Conservation (phyloP, 2,888 invertebrate species). For the Lacanobia wlatinum region DNA sequence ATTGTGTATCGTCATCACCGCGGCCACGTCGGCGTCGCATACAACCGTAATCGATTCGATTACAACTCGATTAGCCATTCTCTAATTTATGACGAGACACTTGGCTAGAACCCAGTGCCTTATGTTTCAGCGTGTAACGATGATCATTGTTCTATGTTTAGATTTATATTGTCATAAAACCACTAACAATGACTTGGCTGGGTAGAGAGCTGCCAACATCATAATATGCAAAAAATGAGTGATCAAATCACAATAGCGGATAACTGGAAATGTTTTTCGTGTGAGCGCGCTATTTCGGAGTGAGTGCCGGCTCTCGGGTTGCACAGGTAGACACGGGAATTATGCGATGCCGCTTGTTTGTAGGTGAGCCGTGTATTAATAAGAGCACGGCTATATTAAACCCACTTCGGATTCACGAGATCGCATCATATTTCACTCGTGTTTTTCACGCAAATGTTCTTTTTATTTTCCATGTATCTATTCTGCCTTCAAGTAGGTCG, state of each 20-base stretch:
- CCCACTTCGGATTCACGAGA: slow-evolving; percentile 74
- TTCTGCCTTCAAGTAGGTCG: not conserved
- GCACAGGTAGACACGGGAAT: slow-evolving; percentile 80
- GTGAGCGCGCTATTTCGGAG: slow-evolving; percentile 79
- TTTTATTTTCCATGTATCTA: slow-evolving; percentile 16
- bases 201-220: slow-evolving; percentile 64
- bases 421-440: slow-evolving; percentile 80
- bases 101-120: slow-evolving; percentile 75
- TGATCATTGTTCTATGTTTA: slow-evolving; percentile 76
- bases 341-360: slow-evolving; percentile 75
- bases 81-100: slow-evolving; percentile 66
- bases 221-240: slow-evolving; percentile 49
- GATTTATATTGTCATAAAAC: slow-evolving; percentile 78
- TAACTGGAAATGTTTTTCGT: slow-evolving; percentile 73
- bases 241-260: slow-evolving; percentile 61
- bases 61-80: slow-evolving; percentile 59
- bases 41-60: slow-evolving; percentile 61
- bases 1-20: slow-evolving; percentile 47
- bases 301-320: slow-evolving; percentile 66
- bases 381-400: slow-evolving; percentile 81
- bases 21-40: slow-evolving; percentile 36
- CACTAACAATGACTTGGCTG: slow-evolving; percentile 58
- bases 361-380: slow-evolving; percentile 83
- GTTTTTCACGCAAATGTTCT: slow-evolving; percentile 45
- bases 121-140: slow-evolving; percentile 58